Percentiles rank a stretch among this genome's conserved stretches.
phyloP scores from a whole-genome alignment of 2,888 invertebrate species.

The Rosalia funebris region DNA sequence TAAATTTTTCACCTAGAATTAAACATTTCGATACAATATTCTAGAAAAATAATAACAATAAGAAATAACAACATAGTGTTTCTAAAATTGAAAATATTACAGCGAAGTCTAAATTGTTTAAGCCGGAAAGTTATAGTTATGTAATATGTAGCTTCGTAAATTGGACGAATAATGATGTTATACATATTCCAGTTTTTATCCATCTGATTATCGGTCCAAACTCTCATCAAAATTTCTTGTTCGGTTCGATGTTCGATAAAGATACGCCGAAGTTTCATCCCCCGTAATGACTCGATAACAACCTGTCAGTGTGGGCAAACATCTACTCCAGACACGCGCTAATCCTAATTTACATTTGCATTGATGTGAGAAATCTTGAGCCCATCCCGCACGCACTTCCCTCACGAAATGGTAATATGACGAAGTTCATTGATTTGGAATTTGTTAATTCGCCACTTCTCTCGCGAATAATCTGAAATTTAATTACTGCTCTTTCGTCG shows the following conservation, averaged over 20 bases:
- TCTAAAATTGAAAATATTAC: background rate
- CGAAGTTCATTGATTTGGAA: slow-evolving; percentile 1
- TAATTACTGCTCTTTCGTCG: background rate
- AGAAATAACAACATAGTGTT: no score
- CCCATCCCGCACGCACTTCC: background rate
- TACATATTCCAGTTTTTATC: no score
- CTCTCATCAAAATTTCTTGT: background rate
- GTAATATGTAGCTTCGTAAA: no score
- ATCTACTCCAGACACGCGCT: background rate
- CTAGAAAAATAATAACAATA: no score
- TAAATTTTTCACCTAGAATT: no score
- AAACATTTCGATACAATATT: no score
- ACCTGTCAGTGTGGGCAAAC: slow-evolving; percentile 1
- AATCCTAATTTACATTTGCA: slow-evolving; percentile 4
- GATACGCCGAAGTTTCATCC: background rate
- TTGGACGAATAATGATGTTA: no score
- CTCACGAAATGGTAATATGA: slow-evolving; percentile 2
- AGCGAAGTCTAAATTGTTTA: no score
- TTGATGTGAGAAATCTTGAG: slow-evolving; percentile 1
- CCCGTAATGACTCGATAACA: slow-evolving; percentile 3
- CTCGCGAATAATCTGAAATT: background rate
- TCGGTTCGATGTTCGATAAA: background rate
- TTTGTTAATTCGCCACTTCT: background rate
- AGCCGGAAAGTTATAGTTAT: no score
- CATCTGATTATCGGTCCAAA: background rate